Base-by-base conservation (phyloP, 2,888 invertebrate species). In the Andricus quercusramuli region DNA sequence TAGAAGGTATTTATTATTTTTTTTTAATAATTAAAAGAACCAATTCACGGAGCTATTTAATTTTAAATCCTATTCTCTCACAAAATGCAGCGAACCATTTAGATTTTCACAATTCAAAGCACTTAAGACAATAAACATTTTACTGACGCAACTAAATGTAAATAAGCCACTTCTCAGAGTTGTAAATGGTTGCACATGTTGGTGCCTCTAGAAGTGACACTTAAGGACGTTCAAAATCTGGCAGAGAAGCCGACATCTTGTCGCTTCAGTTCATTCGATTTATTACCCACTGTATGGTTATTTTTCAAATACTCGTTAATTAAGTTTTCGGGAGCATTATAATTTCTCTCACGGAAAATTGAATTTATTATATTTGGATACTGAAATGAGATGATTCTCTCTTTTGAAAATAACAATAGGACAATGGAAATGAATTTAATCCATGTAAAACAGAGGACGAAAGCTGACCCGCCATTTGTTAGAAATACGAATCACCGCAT, bases 401-500 rank as follows among this genome's bases (percentile, higher is more conserved):
- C 13, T 56, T 0, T 32, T n/a, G 20, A 51, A 56, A 32, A 74
- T 51, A 70, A 47, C 51, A 70, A 67, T 59, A 11, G 59, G 11
- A 59, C 22, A 59, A 70, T n/a, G n/a, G 51, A 70, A 29, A 70
- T 70, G 13, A 70, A 70, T 70, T 70, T 51, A 70, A 51, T 70
- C 51, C 51, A 1, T 44, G 25, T n/a, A 25, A 47, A 70, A 70
- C 29, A 47, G 29, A 51, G 59, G 11, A 59, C 22, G 47, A 70
- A 51, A 74, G 80, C 66, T 78, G 83, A 80, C 79, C 78, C 79
- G 22, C 64, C 25, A 78, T 77, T 79, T 82, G 59, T 66, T 47
- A 17, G 29, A 64, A 51, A 64, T 64, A 17, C 17, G 29, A 64
- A 64, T 64, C 29, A 29, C 15, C 2, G 29, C 29, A 0, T 64